phyloP scores from a whole-genome alignment of 2,113 vertebrate species.

The Corydoras maculifer region DNA sequence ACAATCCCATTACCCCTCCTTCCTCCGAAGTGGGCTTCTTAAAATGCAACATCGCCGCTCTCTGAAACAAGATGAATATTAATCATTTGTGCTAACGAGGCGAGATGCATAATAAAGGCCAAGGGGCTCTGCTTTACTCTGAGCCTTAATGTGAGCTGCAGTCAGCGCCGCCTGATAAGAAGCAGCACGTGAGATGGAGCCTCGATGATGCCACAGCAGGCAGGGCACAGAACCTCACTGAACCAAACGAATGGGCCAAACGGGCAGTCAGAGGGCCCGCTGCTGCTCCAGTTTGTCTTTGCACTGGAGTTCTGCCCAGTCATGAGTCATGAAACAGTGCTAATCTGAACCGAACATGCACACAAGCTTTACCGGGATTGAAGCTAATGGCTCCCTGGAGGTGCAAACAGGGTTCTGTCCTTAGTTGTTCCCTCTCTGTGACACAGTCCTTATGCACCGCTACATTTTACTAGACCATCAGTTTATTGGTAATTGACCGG shows the following conservation, averaged over 20 bases:
- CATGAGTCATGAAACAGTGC: neutral
- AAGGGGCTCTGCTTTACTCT: slow-evolving; percentile 30
- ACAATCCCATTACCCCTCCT: neutral
- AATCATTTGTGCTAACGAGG: slow-evolving; percentile 45
- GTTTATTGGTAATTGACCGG: too few relatives aligned
- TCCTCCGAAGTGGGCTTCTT: slow-evolving; percentile 9
- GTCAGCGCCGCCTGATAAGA: slow-evolving; percentile 11
- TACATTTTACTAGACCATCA: too few relatives aligned
- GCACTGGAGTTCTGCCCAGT: neutral
- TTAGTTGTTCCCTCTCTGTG: too few relatives aligned
- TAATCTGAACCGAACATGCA: neutral
- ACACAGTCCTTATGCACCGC: too few relatives aligned
- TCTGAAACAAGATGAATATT: slow-evolving; percentile 47
- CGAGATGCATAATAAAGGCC: slow-evolving; percentile 37
- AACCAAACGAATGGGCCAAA: neutral
- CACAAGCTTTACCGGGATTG: neutral
- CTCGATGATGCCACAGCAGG: slow-evolving; percentile 1
- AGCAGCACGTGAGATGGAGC: slow-evolving; percentile 1
- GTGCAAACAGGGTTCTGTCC: too few relatives aligned
- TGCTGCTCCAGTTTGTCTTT: slow-evolving; percentile 7
- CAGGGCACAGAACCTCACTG: neutral
- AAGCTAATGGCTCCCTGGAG: slow-evolving; percentile 1
- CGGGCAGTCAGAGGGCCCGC: neutral
- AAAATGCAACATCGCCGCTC: slow-evolving; percentile 32
- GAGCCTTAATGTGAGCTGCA: slow-evolving; percentile 18